Percentiles rank a stretch among this genome's conserved stretches.
These are phyloP conservation scores for Delichon dasypus DNA, from an alignment of 2,797 vertebrate species.

Conservation along the genomic window DNA sequence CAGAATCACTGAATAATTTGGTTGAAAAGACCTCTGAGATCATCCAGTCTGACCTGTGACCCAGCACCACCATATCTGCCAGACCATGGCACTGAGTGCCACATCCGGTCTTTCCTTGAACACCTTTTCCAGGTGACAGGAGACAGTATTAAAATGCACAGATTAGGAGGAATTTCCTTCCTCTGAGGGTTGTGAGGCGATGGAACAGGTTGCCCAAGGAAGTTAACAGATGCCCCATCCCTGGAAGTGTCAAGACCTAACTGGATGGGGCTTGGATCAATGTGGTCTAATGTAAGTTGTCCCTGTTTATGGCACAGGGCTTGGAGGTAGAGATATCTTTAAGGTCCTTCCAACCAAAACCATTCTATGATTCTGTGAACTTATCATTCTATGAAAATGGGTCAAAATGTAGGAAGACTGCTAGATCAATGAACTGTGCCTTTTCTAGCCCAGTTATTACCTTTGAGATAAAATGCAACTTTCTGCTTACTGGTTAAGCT, in stretches of 20 bases:
- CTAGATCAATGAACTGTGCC: neutral
- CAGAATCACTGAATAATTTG: too few relatives aligned
- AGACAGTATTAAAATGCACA: neutral
- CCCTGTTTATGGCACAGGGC: neutral
- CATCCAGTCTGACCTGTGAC: neutral
- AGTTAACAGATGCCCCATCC: neutral
- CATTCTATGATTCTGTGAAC: neutral
- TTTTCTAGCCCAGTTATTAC: neutral
- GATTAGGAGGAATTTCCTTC: neutral
- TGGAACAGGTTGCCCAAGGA: neutral
- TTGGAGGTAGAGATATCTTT: neutral
- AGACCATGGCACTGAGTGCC: neutral
- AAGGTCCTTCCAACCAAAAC: neutral
- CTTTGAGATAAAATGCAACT: neutral
- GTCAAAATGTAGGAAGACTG: neutral
- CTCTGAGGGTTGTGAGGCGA: neutral
- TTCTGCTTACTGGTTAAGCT: neutral
- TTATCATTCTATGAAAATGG: neutral
- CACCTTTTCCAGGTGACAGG: neutral
- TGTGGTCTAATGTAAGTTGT: neutral
- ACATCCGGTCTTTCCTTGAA: neutral
- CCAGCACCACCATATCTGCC: neutral
- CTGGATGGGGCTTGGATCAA: neutral
- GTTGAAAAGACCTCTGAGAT: neutral
- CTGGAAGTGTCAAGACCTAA: neutral